Conservation (phyloP, 2,888 invertebrate genomes). For the Onthophagus sagittarius region DNA sequence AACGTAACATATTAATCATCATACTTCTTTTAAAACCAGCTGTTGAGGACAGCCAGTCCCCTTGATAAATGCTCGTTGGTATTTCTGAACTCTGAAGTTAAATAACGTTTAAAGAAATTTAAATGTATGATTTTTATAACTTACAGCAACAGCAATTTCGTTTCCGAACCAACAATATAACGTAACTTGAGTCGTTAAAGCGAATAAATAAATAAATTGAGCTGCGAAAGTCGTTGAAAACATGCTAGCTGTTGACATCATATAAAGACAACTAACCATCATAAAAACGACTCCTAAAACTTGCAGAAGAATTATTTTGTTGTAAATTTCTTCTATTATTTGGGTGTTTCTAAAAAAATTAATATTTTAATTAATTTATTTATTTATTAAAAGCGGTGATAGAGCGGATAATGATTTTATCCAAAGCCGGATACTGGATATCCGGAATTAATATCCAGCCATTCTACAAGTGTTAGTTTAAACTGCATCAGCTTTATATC, state of each 20-base stretch:
- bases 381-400: too few species aligned
- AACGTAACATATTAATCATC: neutral
- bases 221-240: neutral
- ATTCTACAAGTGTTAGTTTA: too few species aligned
- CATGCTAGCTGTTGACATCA: neutral
- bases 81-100: neutral
- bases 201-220: neutral
- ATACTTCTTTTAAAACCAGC: neutral
- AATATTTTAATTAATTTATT: neutral
- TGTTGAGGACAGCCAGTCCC: neutral
- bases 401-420: too few species aligned
- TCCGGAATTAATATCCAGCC: too few species aligned
- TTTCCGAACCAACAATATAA: constrained; percentile 14
- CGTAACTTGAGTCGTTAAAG: neutral
- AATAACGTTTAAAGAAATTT: neutral
- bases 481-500: too few species aligned
- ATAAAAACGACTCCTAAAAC: neutral
- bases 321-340: neutral
- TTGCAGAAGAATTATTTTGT: neutral
- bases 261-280: neutral
- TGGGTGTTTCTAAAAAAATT: neutral
- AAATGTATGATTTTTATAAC: neutral
- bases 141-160: neutral
- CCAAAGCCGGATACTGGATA: too few species aligned
- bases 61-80: neutral